Evolutionary conservation across 1,140 invertebrate species (phyloP), one percentile per base, ranked within the genome.

Genomic region (Cyclargus thomasi): DNA sequence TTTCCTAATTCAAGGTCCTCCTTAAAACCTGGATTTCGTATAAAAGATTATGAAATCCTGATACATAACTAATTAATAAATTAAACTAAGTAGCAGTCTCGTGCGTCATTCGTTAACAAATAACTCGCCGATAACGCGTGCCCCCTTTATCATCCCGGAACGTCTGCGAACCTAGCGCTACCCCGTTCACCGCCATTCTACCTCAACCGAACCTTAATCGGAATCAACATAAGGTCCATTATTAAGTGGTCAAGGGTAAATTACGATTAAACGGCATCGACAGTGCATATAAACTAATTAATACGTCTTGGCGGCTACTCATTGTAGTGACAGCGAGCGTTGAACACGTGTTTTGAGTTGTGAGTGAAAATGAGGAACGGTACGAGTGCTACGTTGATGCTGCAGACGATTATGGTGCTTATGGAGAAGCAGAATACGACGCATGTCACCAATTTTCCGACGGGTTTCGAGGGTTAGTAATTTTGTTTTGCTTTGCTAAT

Each of bases 131-230:
- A 90, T 90, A 90, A 88, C 83, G 84, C 72, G 75, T 90, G 86
- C 88, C 87, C 87, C 77, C 76, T 81, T 87, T 90, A 90, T 90
- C 87, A 85, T 90, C 85, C 87, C 84, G 87, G 87, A 86, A 85
- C 83, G 87, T 90, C 85, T 90, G 85, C 80, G 76, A 82, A 82
- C 74, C 77, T 29, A 29, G 29, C 29, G 29, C 29, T 29, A 29
- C 29, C 29, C 5, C 5, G 5, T 29, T 29, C 29, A 6, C 5
- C 5, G 29, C 29, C 29, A 29, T 29, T 29, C 29, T 29, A 29
- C 29, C 29, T 29, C 29, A 4, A 4, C 29, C 5, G 29, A 29
- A 29, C 29, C 29, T 29, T 29, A 7, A 29, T 29, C 29, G 5
- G 5, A n/a, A 8, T 29, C 29, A 29, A 5, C 29, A 29, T 5